phyloP scores from a whole-genome alignment of 2,797 vertebrate genomes.

The Sebastes elongatus region DNA sequence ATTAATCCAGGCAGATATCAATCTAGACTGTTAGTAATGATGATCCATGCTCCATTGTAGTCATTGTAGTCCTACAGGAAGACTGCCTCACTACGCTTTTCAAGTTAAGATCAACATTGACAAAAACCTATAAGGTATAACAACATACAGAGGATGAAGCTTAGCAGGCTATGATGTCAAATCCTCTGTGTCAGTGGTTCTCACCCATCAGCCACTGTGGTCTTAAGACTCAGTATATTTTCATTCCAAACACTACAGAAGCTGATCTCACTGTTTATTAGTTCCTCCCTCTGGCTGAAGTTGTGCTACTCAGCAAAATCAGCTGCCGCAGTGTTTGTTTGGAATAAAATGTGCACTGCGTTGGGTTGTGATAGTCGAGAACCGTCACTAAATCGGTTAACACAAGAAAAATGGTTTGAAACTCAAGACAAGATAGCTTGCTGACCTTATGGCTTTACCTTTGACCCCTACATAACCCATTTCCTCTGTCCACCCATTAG shows the following conservation, averaged over 20 bases:
- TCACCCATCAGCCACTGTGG: neutral
- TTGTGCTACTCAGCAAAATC: conserved; percentile 16
- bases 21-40: neutral
- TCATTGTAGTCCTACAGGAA: neutral
- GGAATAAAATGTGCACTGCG: neutral
- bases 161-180: neutral
- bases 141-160: neutral
- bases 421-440: neutral
- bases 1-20: neutral
- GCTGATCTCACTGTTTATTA: conserved; percentile 15
- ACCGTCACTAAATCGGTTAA: neutral
- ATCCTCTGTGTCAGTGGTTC: neutral
- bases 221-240: neutral
- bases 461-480: neutral
- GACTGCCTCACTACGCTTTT: neutral
- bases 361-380: neutral
- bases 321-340: neutral
- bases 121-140: neutral
- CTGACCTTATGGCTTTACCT: neutral
- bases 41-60: neutral
- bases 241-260: conserved; percentile 3
- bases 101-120: neutral
- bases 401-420: neutral
- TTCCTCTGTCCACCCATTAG: neutral
- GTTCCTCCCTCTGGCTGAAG: neutral